These are phyloP conservation scores for Siniperca obscura DNA, from an alignment of 2,797 vertebrate species.

Conservation along the genomic window DNA sequence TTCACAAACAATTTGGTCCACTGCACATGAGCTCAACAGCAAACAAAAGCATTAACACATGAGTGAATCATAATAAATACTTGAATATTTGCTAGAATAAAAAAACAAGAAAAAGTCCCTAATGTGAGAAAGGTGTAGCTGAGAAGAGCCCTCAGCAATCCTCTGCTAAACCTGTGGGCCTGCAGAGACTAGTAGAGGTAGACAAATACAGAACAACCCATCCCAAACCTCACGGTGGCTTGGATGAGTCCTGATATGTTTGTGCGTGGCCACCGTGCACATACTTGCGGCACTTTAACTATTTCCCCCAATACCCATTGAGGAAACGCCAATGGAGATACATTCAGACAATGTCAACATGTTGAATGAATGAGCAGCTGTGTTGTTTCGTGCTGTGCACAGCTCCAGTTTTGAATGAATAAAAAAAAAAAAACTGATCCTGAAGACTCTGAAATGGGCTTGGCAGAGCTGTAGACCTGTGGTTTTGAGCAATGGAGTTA, in stretches of 20 bases:
- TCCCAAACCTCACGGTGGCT: constrained; percentile 69
- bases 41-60: constrained; percentile 53
- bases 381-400: constrained; percentile 67
- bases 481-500: constrained; percentile 83
- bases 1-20: constrained; percentile 40
- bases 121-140: constrained; percentile 34
- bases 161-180: constrained; percentile 63
- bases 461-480: constrained; percentile 73
- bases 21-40: constrained; percentile 31
- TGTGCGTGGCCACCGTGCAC: constrained; percentile 72
- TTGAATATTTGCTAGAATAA: constrained; percentile 34
- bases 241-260: constrained; percentile 80
- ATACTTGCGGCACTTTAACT: constrained; percentile 79
- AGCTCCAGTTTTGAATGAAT: constrained; percentile 76
- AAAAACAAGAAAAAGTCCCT: constrained; percentile 38
- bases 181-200: constrained; percentile 79
- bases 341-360: constrained; percentile 82
- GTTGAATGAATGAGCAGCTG: constrained; percentile 79
- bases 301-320: constrained; percentile 80
- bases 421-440: constrained; percentile 48
- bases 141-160: constrained; percentile 33
- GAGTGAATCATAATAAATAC: constrained; percentile 75
- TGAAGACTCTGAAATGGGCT: constrained; percentile 69
- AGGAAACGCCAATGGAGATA: constrained; percentile 82
- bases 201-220: constrained; percentile 72